Percentiles rank a stretch among this genome's conserved stretches.
Conservation (phyloP, 2,113 vertebrate genomes). For the Epinephelus moara region DNA sequence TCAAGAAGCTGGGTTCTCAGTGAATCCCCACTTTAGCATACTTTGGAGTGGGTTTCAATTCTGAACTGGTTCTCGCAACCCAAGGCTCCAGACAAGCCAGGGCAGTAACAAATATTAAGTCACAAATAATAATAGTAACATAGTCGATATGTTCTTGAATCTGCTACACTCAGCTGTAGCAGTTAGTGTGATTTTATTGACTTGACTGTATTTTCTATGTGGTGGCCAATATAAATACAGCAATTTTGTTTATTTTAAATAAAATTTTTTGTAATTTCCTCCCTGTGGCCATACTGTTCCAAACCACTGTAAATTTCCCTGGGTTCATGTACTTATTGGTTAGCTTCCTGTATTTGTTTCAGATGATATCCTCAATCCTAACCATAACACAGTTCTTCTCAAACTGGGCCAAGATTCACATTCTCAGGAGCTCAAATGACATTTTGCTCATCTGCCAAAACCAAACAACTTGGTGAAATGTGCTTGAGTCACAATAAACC, state of each 20-base stretch:
- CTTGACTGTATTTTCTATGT: background rate
- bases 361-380: background rate
- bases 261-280: background rate
- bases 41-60: background rate
- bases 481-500: background rate
- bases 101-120: background rate
- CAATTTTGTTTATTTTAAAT: background rate
- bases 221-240: background rate
- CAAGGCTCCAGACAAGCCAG: background rate
- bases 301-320: background rate
- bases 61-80: background rate
- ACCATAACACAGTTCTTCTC: background rate
- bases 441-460: constrained; percentile 28
- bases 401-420: background rate
- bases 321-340: background rate
- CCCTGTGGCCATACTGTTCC: background rate
- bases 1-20: background rate
- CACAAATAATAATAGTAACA: background rate
- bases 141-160: background rate
- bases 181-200: too few species aligned
- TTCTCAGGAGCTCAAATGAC: constrained; percentile 10
- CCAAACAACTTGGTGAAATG: background rate
- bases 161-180: background rate
- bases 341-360: constrained; percentile 8
- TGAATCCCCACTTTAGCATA: background rate